Evolutionary conservation across 1,140 invertebrate genomes (phyloP), one percentile per base, ranked within the genome.

Genomic region (Drosophila murphyi): DNA sequence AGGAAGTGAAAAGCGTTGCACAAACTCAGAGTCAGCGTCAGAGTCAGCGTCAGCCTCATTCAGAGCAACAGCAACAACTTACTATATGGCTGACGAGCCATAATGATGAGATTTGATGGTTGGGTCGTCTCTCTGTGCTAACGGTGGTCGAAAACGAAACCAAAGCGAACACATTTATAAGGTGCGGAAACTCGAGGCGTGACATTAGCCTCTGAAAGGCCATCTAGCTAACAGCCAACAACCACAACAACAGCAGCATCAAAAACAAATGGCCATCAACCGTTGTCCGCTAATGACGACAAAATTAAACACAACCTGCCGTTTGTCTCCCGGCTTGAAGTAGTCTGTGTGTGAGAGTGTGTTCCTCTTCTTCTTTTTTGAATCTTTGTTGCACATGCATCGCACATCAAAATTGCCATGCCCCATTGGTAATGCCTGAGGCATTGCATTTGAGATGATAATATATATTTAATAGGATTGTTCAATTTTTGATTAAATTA

Each of bases 1-100:
- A 81, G 82, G 82, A 85, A 86, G 82, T 85, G 82, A 74, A 85
- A 86, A 81, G 70, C 77, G 74, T 31, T 47, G 56, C 39, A 34
- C 50, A 51, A 52, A 20, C 20, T 20, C 20, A 20, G 20, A 20
- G 20, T 20, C 54, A 72, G 4, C 31, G 31, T 6, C 37, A 47
- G 32, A 28, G 34, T 34, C 37, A 47, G 32, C 35, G 34, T 34
- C 47, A 45, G 56, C 32, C 3, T 28, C 41, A 50, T 8, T 37
- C 32, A n/a, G 8, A 20, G 20, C 20, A 2, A 20, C 20, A 20
- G 6, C 37, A 39, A 43, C 39, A 43, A 43, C 20, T 20, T 20
- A 20, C 20, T 20, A 20, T 20, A 20, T 20, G 20, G 20, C 20
- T 43, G 12, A 29, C 31, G 50, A 35, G 20, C 37, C 31, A 51